Conservation (phyloP, 2,113 vertebrate species). For the Willisornis vidua region DNA sequence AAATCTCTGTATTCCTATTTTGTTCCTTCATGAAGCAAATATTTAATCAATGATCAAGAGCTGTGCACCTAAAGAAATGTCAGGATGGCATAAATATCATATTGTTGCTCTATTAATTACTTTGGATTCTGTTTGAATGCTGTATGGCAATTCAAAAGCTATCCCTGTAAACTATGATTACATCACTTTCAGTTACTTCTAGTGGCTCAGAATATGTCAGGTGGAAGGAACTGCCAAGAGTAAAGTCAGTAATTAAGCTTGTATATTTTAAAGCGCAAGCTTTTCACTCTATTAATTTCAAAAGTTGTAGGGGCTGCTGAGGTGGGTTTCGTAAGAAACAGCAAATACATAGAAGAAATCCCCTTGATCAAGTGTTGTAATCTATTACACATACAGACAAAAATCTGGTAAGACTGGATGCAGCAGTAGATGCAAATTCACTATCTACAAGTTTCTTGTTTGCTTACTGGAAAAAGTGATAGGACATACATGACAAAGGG, state of each 20-base stretch:
- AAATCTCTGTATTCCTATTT: neutral
- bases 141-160: neutral
- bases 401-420: neutral
- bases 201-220: neutral
- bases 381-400: neutral
- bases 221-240: neutral
- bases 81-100: neutral
- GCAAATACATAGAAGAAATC: neutral
- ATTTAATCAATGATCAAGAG: neutral
- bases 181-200: neutral
- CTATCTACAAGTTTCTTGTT: rapidly evolving
- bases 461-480: neutral
- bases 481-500: rapidly evolving
- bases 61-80: neutral
- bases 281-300: neutral
- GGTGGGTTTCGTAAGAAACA: neutral
- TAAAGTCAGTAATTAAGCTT: neutral
- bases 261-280: neutral
- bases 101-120: neutral
- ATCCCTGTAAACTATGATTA: neutral
- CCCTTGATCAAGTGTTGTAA: neutral
- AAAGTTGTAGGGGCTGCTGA: neutral
- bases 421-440: neutral
- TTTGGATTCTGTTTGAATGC: neutral
- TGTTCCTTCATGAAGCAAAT: neutral